phyloP scores from a whole-genome alignment of 2,888 invertebrate genomes.

The Drosophila lutescens region DNA sequence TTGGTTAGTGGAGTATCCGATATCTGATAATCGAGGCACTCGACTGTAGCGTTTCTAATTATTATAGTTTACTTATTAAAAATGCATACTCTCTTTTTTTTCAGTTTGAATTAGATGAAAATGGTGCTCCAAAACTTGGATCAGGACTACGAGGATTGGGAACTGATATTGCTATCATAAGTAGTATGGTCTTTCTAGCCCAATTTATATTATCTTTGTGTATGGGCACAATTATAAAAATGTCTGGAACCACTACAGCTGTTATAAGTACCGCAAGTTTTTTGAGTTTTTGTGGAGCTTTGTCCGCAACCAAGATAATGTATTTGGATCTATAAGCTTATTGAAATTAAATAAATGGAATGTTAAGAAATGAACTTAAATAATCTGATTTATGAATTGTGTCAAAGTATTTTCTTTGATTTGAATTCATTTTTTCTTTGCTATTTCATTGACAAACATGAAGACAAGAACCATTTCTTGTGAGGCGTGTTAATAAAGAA shows the following conservation, averaged over 20 bases:
- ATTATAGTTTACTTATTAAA: background rate
- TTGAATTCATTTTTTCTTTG: no score
- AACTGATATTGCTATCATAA: conserved; percentile 97
- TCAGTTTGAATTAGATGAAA: conserved; percentile 87
- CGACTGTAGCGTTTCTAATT: no score
- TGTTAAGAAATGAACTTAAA: background rate
- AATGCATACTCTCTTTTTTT: conserved; percentile 21
- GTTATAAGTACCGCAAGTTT: conserved; percentile 94
- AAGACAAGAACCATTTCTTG: no score
- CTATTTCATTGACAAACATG: no score
- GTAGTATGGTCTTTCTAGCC: conserved; percentile 97
- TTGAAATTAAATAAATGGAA: no score
- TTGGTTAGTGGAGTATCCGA: no score
- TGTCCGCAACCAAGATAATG: conserved; percentile 93
- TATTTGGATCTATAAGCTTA: conserved; percentile 90
- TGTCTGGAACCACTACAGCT: conserved; percentile 93
- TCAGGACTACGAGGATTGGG: conserved; percentile 93
- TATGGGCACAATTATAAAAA: conserved; percentile 93
- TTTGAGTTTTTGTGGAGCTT: conserved; percentile 93
- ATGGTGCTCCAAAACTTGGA: conserved; percentile 86
- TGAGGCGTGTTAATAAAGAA: no score
- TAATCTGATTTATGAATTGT: background rate
- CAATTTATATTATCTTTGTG: conserved; percentile 95
- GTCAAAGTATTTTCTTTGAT: no score
- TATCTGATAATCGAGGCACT: no score